These are phyloP conservation scores for Sprattus sprattus DNA, from an alignment of 2,113 vertebrate genomes.

Conservation along the genomic window DNA sequence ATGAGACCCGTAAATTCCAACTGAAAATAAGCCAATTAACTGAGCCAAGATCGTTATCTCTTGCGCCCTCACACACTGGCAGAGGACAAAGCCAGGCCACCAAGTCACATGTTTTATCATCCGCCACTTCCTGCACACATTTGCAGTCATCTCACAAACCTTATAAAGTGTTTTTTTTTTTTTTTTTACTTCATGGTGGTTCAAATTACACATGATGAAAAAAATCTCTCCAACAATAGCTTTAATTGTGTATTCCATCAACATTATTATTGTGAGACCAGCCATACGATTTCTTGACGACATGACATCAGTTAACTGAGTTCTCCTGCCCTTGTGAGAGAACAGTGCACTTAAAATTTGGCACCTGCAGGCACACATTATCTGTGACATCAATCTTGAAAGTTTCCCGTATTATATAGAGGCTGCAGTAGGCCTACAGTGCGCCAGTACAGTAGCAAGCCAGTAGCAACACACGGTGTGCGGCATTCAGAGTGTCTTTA, in stretches of 20 bases:
- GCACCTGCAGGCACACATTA: neutral
- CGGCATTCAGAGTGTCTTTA: neutral
- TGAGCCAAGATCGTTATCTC: constrained; percentile 25
- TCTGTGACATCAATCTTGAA: neutral
- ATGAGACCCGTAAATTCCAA: constrained; percentile 31
- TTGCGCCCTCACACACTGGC: neutral
- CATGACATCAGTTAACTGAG: too few relatives aligned
- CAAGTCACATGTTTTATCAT: constrained; percentile 14
- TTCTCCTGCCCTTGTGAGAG: neutral
- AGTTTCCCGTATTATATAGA: neutral
- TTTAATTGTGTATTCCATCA: neutral
- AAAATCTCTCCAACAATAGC: neutral
- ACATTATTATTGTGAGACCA: neutral
- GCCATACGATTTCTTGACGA: neutral
- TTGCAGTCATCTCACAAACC: neutral
- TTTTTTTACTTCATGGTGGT: neutral
- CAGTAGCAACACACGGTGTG: too few relatives aligned
- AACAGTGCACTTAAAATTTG: neutral
- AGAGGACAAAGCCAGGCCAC: neutral
- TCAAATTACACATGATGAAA: neutral
- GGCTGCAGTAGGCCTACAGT: neutral
- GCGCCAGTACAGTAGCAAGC: too few relatives aligned
- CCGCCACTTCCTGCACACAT: neutral
- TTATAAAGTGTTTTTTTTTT: neutral
- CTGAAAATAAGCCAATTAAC: constrained; percentile 44